Base-by-base conservation (phyloP, 2,888 invertebrate species). In the Barypeithes pellucidus region DNA sequence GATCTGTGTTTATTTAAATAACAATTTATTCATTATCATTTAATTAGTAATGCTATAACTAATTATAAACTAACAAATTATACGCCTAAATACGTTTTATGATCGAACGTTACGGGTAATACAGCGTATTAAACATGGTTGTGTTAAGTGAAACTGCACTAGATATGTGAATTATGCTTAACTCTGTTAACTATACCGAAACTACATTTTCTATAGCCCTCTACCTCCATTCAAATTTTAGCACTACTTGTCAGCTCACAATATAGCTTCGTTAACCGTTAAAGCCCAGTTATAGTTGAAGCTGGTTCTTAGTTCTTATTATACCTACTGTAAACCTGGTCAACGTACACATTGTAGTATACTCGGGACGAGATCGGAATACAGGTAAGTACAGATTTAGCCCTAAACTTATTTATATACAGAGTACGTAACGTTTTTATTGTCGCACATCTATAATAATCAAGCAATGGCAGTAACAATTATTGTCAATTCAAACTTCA, bases 261-360 rank as follows among this genome's bases (percentile, higher is more conserved):
- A 45, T 62, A 62, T 47, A 41, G 62, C 62, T 22, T 62, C 62
- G 47, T 62, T 62, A 61, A 43, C 43, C 45, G 47, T 47, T 62
- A 60, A 41, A 60, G 41, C 41, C 41, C 18, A 50, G 50, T 50
- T 50, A 62, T 22, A 47, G 47, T 47, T 62, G 29, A 24, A 14
- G 16, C 16, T 45, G 47, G 62, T 62, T 62, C 62, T 43, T 47
- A 33, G 33, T 47, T 47, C 43, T 59, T 36, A 59, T 62, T 47
- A 45, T 24, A 50, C 9, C 50, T 22, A 24, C 50, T 50, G 5
- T 20, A 50, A 47, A 20, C 43, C 47, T 3, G 11, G 11, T 47
- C 16, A 8, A 43, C 20, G 20, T 47, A n/a, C 16, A 16, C 18
- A n/a, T 1, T 20, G 20, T 20, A 11, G 3, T 12, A n/a, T 47